Base-by-base conservation (phyloP, 2,797 vertebrate genomes). In the Paedocypris micromegethes region DNA sequence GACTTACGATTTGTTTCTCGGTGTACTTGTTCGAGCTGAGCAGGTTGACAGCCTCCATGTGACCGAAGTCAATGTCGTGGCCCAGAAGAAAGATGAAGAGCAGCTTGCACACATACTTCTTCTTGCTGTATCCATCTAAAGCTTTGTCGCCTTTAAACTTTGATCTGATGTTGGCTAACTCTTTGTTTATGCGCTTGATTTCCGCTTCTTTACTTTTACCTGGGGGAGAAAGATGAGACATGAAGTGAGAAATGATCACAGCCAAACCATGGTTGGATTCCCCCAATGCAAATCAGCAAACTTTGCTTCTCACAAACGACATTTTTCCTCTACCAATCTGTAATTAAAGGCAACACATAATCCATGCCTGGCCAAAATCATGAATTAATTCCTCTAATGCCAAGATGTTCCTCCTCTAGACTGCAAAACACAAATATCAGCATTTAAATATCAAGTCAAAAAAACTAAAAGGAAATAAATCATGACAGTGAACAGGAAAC, bases 121-220 rank as follows among this genome's bases (percentile, higher is more conserved):
- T 95, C 78, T 95, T 95, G 78, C 93, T 95, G 84, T 95, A 91
- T 57, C 90, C 90, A 23, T 91, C 89, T 70, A 91, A 78, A 8
- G 90, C 90, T 79, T 90, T 91, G 80, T 90, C 88, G 58, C 93
- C 93, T 88, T 95, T 95, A 81, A 95, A 95, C 84, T 96, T 96
- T 58, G 93, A 96, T 71, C 94, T 91, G 63, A 96, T 96, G 77
- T 96, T 96, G 73, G 94, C 94, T 77, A 96, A 80, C 81, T 96
- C 94, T 82, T 96, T 96, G 80, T 96, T 96, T 78, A 96, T 94
- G 67, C 94, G 85, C 77, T 96, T 96, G 79, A 95, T 94, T 85
- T 96, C 94, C 0, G 94, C 93, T 81, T 96, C 94, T 83, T 96
- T 96, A 85, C 93, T 95, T 81, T 96, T 96, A 86, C 94, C 94